Percentiles rank a stretch among this genome's conserved stretches.
phyloP scores from a whole-genome alignment of 2,797 vertebrate species.

The Podarcis lilfordi region DNA sequence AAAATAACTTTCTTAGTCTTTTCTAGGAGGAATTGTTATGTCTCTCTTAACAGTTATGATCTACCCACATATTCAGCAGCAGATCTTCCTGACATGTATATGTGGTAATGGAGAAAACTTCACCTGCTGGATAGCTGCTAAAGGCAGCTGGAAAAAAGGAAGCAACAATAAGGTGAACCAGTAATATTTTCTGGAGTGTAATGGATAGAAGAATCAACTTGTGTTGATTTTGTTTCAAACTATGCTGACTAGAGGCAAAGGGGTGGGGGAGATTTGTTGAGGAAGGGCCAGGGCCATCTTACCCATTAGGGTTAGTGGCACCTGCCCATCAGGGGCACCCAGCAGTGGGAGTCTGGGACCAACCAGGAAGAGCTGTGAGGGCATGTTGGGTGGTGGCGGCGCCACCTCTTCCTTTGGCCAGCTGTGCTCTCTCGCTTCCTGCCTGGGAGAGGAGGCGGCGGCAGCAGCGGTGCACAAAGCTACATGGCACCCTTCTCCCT shows the following conservation, averaged over 20 bases:
- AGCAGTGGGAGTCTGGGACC: too few species aligned
- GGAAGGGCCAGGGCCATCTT: too few species aligned
- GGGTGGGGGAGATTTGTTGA: too few species aligned
- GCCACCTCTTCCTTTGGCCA: too few species aligned
- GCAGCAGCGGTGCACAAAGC: too few species aligned
- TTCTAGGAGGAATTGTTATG: background rate
- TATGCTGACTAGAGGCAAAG: background rate
- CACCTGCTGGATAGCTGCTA: background rate
- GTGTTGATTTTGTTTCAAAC: background rate
- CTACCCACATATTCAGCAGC: background rate
- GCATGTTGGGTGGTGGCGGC: fast-evolving
- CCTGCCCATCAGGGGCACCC: too few species aligned
- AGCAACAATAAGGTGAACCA: background rate
- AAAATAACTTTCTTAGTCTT: background rate
- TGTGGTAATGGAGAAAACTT: background rate
- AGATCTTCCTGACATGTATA: background rate
- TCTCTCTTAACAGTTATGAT: background rate
- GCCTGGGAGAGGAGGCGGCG: too few species aligned
- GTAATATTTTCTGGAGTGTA: background rate
- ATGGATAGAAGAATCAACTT: background rate
- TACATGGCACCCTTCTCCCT: too few species aligned
- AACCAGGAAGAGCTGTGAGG: too few species aligned
- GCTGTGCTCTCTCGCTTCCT: too few species aligned
- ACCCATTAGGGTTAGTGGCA: too few species aligned
- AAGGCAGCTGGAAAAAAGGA: background rate